Base-by-base conservation (phyloP, 2,888 invertebrate genomes). In the Diadegma fenestrale region DNA sequence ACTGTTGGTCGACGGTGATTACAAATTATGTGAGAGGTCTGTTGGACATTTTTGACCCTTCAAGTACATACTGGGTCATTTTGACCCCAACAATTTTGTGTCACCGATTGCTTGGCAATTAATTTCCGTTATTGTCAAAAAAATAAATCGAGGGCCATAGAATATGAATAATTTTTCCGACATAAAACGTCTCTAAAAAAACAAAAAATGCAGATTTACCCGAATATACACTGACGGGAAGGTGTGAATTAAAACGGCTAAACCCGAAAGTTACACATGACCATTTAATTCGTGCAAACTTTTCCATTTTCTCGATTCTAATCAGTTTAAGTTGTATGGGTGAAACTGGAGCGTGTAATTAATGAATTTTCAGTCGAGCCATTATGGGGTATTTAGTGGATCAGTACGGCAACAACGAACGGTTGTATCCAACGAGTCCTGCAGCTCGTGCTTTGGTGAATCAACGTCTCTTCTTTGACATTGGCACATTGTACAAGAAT, bases 381-480 rank as follows among this genome's bases (percentile, higher is more conserved):
- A 94, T 95, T 75, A 91, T 94, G 88, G 88, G 91, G 10, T 95
- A 95, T 88, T 90, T 95, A 88, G 94, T 92, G 10, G 94, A 94
- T 86, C 92, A 94, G 84, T 95, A 95, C 85, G 94, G 94, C 4
- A 93, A 93, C 85, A 93, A 94, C 80, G 91, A 92, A 69, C 90
- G 91, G 58, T 89, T 95, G 17, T 94, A 95, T 88, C 95, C 95
- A 0, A 93, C 91, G 51, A 93, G 93, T 80, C 91, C 94, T 0
- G 88, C 90, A 30, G 91, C 91, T 51, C 91, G 95, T 6, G 95
- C 94, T 6, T 54, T 93, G 7, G 94, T 95, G 17, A 94, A 95
- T 88, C 92, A 93, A 48, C 89, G 92, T 45, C 88, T 95, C 6
- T 90, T 93, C 81, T 95, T 94, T 84, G 95, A 95, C 86, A 90